Base-by-base conservation (phyloP, 2,888 invertebrate genomes). In the Tetragonula carbonaria region DNA sequence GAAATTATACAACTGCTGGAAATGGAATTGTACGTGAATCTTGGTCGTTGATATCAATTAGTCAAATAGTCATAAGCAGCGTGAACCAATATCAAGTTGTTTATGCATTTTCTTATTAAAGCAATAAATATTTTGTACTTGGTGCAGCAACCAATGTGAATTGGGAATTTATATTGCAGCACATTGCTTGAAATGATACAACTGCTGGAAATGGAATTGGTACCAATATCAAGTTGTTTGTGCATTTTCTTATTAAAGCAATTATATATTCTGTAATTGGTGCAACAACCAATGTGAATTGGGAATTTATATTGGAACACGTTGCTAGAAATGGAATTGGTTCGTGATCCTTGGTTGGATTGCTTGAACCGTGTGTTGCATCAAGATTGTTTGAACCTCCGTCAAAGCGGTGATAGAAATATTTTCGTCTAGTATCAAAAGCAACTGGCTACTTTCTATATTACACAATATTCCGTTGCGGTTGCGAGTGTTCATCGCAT, bases 391-490 rank as follows among this genome's bases (percentile, higher is more conserved):
- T 59, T 0, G 53, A 50, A 57, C 16, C 28, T 3, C 33, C 50
- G 55, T 28, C 23, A 5, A 13, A 1, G 4, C 11, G 18, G n/a
- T n/a, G 50, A 45, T 70, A 70, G 53, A 57, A 63, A 73, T 55
- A 28, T 70, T 78, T 68, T 78, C 67, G 72, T 63, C 18, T 57
- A n/a, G 23, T 71, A 82, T 74, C 33, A 74, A 65, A 71, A 71
- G 45, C 38, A 50, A 74, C 21, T 33, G 28, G 59, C 21, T n/a
- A 75, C 82, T 82, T 82, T 82, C 81, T 72, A 82, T 59, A 45
- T 75, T 80, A 67, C 66, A 78, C 77, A 82, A 33, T 28, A 82
- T 53, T 33, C 28, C 16, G 45, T 33, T 38, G 21, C 59, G 21
- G 38, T 80, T 65, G 51, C 57, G 23, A 18, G 28, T n/a, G 59